Evolutionary conservation across 2,888 invertebrate species (phyloP), one percentile per base, ranked within the genome.

Genomic region (Omphaloscelis lunosa): DNA sequence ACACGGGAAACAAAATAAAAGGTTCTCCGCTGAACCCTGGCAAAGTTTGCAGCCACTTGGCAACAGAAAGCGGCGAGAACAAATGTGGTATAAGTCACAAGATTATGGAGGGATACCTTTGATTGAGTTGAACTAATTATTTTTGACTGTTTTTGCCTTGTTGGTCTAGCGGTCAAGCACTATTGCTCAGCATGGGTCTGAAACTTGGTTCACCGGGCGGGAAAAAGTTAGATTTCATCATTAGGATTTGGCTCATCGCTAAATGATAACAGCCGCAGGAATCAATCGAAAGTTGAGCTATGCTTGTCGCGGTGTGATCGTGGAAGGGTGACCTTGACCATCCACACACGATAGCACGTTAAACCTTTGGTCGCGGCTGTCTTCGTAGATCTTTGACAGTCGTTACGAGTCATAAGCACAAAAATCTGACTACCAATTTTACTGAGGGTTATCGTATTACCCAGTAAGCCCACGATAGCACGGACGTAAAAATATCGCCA

Each of bases 1-100:
- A 92, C 91, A 89, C 89, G 85, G 80, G 86, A 91, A 93, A 92
- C 90, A 90, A 92, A 92, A 92, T 92, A 91, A 91, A 93, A 87
- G 85, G 85, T 89, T 87, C 86, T 79, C 84, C 82, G 75, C 77
- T 75, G 88, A 86, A 87, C 88, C 84, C 89, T 90, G 90, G 89
- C 88, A 88, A 91, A 93, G 92, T 93, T 93, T 92, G 89, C 91
- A 90, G 91, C 90, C 94, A 94, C 93, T 94, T 95, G 94, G 93
- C 94, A 95, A 89, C 89, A 86, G 88, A 85, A 90, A 91, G 89
- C 91, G 90, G 87, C 77, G 86, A 76, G 78, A 48, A 70, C 65
- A 69, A 15, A 74, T 53, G 68, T 87, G 92, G 87, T 72, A 5
- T 72, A 91, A 90, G 84, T 77, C 15, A 86, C 2, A 9, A 78